Evolutionary conservation across 2,797 vertebrate genomes (phyloP).

Genomic region (Bovichtus variegatus): DNA sequence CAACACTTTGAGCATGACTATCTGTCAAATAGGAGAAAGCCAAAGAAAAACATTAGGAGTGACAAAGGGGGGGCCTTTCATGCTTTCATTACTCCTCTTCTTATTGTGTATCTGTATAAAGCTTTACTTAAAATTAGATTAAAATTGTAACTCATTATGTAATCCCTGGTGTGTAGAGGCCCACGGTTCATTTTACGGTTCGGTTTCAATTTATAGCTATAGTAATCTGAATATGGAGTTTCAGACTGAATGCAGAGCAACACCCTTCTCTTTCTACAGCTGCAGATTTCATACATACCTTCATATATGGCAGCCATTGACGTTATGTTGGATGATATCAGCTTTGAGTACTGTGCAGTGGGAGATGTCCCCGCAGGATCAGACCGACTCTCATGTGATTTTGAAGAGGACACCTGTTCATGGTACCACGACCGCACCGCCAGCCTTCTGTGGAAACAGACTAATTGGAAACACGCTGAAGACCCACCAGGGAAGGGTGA

Average conservation of each 20-base stretch:
- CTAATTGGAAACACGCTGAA: neutral
- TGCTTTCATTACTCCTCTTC: neutral
- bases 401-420: slow-evolving; percentile 80
- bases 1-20: neutral
- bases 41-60: neutral
- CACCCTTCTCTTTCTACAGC: slow-evolving; percentile 61
- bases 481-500: slow-evolving; percentile 65
- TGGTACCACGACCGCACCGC: slow-evolving; percentile 81
- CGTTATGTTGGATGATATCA: slow-evolving; percentile 83
- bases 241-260: neutral
- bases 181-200: fast-evolving
- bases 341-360: slow-evolving; percentile 76
- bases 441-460: slow-evolving; percentile 72
- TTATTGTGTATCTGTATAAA: neutral
- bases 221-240: neutral
- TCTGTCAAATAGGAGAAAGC: neutral
- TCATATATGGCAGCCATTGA: neutral
- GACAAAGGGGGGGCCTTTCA: no score
- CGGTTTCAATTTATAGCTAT: no score
- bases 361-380: slow-evolving; percentile 77
- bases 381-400: slow-evolving; percentile 82
- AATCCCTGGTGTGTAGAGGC: neutral
- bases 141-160: neutral
- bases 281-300: slow-evolving; percentile 57
- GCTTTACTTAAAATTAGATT: neutral